Evolutionary conservation across 2,888 invertebrate genomes (phyloP).

Genomic region (Chloroclystis v-ata): DNA sequence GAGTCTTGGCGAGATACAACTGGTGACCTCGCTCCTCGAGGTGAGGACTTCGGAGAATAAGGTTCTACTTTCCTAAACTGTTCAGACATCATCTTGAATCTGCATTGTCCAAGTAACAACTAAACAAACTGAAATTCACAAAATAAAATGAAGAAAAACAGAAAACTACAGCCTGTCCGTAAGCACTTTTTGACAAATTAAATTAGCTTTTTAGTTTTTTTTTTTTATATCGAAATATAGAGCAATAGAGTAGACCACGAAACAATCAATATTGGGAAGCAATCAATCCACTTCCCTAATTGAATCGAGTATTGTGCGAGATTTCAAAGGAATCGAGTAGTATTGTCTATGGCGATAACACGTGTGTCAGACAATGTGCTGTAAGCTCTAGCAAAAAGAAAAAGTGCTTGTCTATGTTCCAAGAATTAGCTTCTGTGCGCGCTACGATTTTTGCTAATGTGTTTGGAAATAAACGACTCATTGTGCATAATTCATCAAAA

Average conservation of each 20-base stretch:
- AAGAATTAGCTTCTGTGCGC: conserved; percentile 73
- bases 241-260: conserved; percentile 11
- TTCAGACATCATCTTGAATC: conserved; percentile 93
- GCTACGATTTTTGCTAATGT: conserved; percentile 65
- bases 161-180: conserved; percentile 46
- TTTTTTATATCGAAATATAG: conserved; percentile 16
- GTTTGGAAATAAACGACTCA: conserved; percentile 73
- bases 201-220: too few relatives aligned
- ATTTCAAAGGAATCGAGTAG: too few relatives aligned
- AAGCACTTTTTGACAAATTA: conserved; percentile 51
- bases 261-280: conserved; percentile 1
- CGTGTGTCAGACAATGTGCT: conserved; percentile 8
- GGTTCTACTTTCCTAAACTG: conserved; percentile 95
- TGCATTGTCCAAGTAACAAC: conserved; percentile 67
- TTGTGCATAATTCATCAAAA: conserved; percentile 47
- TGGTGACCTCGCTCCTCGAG: conserved; percentile 94
- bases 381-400: conserved; percentile 37
- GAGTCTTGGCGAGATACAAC: conserved; percentile 97
- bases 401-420: conserved; percentile 57
- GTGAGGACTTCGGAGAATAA: conserved; percentile 96
- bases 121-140: conserved; percentile 56
- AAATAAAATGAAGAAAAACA: conserved; percentile 64
- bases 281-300: not conserved
- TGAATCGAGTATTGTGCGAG: too few relatives aligned
- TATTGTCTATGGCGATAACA: conserved; percentile 16